phyloP scores from a whole-genome alignment of 2,888 invertebrate species.

The Elysia crispata region DNA sequence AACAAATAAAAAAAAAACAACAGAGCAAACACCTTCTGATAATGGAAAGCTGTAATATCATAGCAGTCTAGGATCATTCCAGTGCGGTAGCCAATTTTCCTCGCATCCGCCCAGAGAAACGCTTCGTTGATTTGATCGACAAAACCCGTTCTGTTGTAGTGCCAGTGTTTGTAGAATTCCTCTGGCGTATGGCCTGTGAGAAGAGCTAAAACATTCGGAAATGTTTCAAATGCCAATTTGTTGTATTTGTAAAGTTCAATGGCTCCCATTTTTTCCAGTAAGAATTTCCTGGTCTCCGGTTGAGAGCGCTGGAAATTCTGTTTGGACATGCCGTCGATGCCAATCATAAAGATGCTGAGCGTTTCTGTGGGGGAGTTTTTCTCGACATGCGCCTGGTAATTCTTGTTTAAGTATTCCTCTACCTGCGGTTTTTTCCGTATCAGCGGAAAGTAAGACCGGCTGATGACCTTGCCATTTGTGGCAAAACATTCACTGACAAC shows the following conservation, averaged over 20 bases:
- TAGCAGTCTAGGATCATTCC: not conserved
- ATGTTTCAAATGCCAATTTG: slow-evolving; percentile 62
- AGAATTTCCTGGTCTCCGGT: slow-evolving; percentile 58
- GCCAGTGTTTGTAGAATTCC: slow-evolving; percentile 13
- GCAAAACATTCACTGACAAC: slow-evolving; percentile 15
- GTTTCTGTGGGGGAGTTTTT: slow-evolving; percentile 14
- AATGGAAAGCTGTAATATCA: slow-evolving; percentile 16
- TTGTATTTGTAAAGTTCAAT: slow-evolving; percentile 60
- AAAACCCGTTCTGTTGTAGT: slow-evolving; percentile 2
- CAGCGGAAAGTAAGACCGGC: slow-evolving; percentile 5
- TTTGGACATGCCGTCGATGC: slow-evolving; percentile 38
- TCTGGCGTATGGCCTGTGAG: slow-evolving; percentile 55
- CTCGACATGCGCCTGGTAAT: slow-evolving; percentile 10
- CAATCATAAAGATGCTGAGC: slow-evolving; percentile 29
- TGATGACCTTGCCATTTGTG: not conserved
- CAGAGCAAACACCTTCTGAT: not conserved
- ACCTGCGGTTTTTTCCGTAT: slow-evolving; percentile 14
- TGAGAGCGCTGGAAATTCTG: slow-evolving; percentile 54
- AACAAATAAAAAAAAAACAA: no score
- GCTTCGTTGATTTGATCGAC: slow-evolving; percentile 26
- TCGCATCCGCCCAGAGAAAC: slow-evolving; percentile 35
- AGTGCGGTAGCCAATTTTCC: slow-evolving; percentile 56
- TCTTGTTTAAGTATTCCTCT: not conserved
- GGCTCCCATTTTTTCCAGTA: slow-evolving; percentile 54
- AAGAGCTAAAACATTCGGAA: slow-evolving; percentile 58